Base-by-base conservation (phyloP, 2,797 vertebrate genomes). In the Falco cherrug region DNA sequence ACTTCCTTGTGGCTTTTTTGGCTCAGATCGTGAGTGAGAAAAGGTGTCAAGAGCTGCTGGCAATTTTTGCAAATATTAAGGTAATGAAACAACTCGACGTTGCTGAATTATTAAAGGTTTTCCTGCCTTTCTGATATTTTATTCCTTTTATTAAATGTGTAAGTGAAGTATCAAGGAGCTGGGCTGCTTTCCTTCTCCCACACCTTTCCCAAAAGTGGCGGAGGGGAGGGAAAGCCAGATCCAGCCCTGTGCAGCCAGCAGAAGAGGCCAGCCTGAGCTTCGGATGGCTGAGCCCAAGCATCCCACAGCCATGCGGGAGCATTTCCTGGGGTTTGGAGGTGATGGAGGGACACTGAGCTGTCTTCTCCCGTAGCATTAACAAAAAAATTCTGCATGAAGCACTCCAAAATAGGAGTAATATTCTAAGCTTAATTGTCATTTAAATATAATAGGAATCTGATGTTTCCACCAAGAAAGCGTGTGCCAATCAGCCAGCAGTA, bases 131-230 rank as follows among this genome's bases (percentile, higher is more conserved):
- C 91, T 95, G 93, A 93, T 96, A 89, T 88, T 96, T 95, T 96
- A 95, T 97, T 96, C 96, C 93, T 87, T 96, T 93, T 91, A 94
- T 96, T 91, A 93, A 92, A 93, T 13, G 87, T 2, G 45, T 35
- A 83, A 88, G 80, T 29, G 93, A 87, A 75, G 59, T 29, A 51
- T 20, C 37, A 19, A 47, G 71, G 69, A 78, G 29, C 60, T 5
- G 67, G 53, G 90, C 61, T 35, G 64, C 89, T 84, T 57, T 8
- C 14, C 63, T 77, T 50, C 91, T 73, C 54, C 81, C 82, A 68
- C 26, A 4, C 65, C 57, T 90, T 60, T 71, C 86, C 81, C 47
- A 19, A 60, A 78, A 87, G 73, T 0, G 7, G 9, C 0, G 0
- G 69, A 35, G 18, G 45, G 16, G 50, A 48, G 45, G 78, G 69